Conservation (phyloP, 2,888 invertebrate genomes). For the Oxyteleia sp. region DNA sequence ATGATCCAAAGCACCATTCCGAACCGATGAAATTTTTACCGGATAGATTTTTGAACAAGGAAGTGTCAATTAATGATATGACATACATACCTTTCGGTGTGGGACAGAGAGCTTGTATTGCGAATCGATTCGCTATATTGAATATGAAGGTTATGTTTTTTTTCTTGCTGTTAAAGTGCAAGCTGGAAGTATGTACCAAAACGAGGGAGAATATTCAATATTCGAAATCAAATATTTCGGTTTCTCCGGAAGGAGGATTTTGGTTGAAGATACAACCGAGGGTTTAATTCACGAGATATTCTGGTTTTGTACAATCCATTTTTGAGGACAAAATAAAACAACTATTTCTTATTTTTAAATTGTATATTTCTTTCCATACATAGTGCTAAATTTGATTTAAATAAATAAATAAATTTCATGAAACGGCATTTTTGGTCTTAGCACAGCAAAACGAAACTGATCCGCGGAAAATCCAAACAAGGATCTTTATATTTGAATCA, state of each 20-base stretch:
- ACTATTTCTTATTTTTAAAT: conserved; percentile 21
- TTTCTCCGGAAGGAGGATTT: conserved; percentile 64
- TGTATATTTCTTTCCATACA: conserved; percentile 60
- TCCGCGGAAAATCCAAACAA: no score
- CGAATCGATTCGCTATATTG: conserved; percentile 86
- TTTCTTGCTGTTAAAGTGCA: conserved; percentile 76
- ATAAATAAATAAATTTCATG: conserved; percentile 76
- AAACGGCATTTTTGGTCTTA: no score
- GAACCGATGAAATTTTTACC: conserved; percentile 87
- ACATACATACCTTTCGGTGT: conserved; percentile 80
- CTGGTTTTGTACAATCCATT: background rate
- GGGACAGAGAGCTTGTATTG: conserved; percentile 82
- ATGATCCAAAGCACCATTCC: conserved; percentile 83
- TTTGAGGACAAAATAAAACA: conserved; percentile 33
- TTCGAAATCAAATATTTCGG: conserved; percentile 54
- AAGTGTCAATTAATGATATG: conserved; percentile 50
- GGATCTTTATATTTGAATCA: no score
- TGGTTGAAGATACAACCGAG: conserved; percentile 52
- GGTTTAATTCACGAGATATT: no score
- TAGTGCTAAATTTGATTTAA: conserved; percentile 58
- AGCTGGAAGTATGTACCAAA: conserved; percentile 82
- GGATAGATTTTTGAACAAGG: conserved; percentile 80
- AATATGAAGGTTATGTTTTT: conserved; percentile 78
- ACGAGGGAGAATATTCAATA: conserved; percentile 86
- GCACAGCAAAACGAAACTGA: no score